These are phyloP conservation scores for Chaenodraco wilsoni DNA, from an alignment of 2,797 vertebrate species.

Conservation along the genomic window DNA sequence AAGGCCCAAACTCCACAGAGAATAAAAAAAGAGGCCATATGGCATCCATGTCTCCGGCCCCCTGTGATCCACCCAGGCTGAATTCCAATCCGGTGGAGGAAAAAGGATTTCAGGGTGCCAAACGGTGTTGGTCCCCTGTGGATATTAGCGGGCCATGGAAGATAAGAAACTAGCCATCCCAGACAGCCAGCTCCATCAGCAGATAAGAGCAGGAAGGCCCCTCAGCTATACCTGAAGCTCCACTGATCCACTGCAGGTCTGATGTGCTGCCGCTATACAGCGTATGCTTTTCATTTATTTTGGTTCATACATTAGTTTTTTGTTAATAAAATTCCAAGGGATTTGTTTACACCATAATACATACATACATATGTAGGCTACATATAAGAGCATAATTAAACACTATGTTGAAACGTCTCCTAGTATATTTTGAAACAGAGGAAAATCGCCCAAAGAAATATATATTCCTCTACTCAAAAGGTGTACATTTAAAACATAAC, in stretches of 20 bases:
- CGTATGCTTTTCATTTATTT: background rate
- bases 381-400: background rate
- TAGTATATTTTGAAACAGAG: too few relatives aligned
- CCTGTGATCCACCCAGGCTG: slow-evolving; percentile 72
- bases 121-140: slow-evolving; percentile 68
- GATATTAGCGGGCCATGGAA: slow-evolving; percentile 68
- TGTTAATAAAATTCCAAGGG: background rate
- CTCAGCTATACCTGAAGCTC: slow-evolving; percentile 55
- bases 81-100: slow-evolving; percentile 65
- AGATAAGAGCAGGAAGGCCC: slow-evolving; percentile 68
- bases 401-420: background rate
- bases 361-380: background rate
- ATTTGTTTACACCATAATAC: background rate
- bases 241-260: slow-evolving; percentile 53
- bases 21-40: slow-evolving; percentile 76
- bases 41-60: slow-evolving; percentile 74
- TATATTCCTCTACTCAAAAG: background rate
- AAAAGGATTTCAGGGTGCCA: slow-evolving; percentile 73
- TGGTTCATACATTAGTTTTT: background rate
- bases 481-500: background rate
- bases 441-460: background rate
- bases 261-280: slow-evolving; percentile 24
- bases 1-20: slow-evolving; percentile 71
- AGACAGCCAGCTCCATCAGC: slow-evolving; percentile 68
- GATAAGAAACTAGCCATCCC: slow-evolving; percentile 73